Conservation (phyloP, 2,797 vertebrate genomes). For the Morus bassanus region DNA sequence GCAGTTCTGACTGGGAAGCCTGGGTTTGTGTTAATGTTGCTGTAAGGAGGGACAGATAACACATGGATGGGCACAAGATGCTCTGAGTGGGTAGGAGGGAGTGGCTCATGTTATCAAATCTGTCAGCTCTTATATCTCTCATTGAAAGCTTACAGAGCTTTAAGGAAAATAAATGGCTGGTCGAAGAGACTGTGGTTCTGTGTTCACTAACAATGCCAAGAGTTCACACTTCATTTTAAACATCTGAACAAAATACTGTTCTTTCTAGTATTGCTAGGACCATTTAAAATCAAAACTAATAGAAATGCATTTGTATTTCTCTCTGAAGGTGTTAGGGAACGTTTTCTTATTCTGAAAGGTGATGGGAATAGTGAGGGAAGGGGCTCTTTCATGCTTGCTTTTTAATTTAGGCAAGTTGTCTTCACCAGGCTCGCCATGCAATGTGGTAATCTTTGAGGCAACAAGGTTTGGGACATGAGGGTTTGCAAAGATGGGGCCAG, state of each 20-base stretch:
- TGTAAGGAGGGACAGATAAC: not conserved
- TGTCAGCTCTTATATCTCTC: not conserved
- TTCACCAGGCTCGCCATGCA: not conserved
- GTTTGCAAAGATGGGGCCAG: not conserved
- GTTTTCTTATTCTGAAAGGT: not conserved
- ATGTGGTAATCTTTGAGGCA: not conserved
- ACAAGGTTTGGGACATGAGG: not conserved
- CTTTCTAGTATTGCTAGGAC: not conserved
- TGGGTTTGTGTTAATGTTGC: not conserved
- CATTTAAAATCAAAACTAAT: not conserved
- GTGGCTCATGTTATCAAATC: not conserved
- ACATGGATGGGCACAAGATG: fast-evolving
- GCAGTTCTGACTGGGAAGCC: not conserved
- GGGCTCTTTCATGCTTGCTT: not conserved
- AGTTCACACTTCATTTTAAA: not conserved
- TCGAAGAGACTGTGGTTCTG: not conserved
- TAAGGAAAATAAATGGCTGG: not conserved
- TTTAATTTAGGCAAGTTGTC: not conserved
- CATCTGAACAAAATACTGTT: not conserved
- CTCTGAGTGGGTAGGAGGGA: not conserved
- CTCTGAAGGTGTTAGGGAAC: not conserved
- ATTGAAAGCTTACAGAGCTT: not conserved
- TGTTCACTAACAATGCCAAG: not conserved
- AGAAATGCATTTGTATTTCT: not conserved
- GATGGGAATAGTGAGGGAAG: not conserved